phyloP scores from a whole-genome alignment of 2,797 vertebrate species.

The Todus mexicanus region DNA sequence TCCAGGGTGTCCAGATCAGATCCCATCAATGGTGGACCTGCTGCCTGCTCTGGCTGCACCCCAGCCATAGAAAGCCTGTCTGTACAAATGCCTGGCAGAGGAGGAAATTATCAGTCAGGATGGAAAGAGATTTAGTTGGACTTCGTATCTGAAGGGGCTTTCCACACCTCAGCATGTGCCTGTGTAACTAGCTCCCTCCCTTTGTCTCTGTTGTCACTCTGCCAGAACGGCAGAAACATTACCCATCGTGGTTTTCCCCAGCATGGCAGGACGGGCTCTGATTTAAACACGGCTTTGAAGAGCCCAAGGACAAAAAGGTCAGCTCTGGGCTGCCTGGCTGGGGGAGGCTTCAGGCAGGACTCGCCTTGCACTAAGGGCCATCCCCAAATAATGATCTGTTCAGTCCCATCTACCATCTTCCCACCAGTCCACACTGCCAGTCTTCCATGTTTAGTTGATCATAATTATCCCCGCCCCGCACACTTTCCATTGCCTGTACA shows the following conservation, averaged over 20 bases:
- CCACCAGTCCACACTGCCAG: background rate
- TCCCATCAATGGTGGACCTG: background rate
- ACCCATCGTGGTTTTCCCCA: background rate
- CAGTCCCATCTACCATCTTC: background rate
- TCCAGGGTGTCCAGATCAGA: background rate
- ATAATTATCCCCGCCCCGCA: background rate
- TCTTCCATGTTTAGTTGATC: background rate
- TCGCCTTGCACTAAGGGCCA: background rate
- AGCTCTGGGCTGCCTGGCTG: background rate
- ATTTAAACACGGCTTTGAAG: background rate
- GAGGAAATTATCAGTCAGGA: background rate
- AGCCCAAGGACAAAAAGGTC: background rate
- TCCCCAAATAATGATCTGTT: background rate
- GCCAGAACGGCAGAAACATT: background rate
- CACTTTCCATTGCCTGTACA: background rate
- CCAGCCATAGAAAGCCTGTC: background rate
- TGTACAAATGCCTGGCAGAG: background rate
- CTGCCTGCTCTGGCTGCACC: background rate
- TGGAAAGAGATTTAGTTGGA: background rate
- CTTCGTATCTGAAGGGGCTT: background rate
- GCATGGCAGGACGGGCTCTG: background rate
- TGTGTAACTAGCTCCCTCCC: background rate
- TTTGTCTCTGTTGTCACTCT: background rate
- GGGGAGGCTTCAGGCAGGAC: background rate
- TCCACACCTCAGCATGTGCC: background rate